These are phyloP conservation scores for Geopemphigus sp. DNA, from an alignment of 1,140 invertebrate genomes.

Conservation along the genomic window DNA sequence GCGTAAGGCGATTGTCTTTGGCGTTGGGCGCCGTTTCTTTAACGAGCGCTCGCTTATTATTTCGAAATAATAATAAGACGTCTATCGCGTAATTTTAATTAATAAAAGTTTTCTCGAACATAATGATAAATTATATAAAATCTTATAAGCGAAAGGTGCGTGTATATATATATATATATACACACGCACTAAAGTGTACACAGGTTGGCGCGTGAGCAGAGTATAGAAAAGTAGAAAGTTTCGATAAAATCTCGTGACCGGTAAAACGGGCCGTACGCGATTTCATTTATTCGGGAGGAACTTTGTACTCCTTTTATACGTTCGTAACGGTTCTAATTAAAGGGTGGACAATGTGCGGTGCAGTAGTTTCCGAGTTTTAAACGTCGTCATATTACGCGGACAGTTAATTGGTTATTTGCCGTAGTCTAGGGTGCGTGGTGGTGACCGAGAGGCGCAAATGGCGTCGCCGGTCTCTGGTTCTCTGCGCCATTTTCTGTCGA, in stretches of 20 bases:
- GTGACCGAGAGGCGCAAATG: no score
- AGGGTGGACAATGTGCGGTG: background rate
- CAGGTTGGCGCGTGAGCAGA: background rate
- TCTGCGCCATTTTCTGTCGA: no score
- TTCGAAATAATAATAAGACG: conserved; percentile 14
- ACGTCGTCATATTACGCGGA: no score
- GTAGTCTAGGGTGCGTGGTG: no score
- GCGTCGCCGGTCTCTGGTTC: no score
- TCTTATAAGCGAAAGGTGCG: background rate
- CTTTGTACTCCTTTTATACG: background rate
- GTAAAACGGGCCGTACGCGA: background rate
- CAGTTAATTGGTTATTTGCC: no score
- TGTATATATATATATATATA: no score
- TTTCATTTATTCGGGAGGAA: background rate
- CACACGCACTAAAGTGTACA: background rate
- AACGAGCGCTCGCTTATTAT: background rate
- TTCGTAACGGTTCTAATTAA: background rate
- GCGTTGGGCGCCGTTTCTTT: background rate
- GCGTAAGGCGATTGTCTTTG: no score
- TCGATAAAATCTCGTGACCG: background rate
- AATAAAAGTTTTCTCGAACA: background rate
- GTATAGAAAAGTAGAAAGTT: conserved; percentile 10
- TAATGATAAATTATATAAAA: conserved; percentile 4
- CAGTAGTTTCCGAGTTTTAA: no score
- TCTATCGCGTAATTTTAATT: conserved; percentile 6